Evolutionary conservation across 35 echinoderm and acorn worm species (phyloP).

Genomic region (Strongylocentrotus purpuratus): DNA sequence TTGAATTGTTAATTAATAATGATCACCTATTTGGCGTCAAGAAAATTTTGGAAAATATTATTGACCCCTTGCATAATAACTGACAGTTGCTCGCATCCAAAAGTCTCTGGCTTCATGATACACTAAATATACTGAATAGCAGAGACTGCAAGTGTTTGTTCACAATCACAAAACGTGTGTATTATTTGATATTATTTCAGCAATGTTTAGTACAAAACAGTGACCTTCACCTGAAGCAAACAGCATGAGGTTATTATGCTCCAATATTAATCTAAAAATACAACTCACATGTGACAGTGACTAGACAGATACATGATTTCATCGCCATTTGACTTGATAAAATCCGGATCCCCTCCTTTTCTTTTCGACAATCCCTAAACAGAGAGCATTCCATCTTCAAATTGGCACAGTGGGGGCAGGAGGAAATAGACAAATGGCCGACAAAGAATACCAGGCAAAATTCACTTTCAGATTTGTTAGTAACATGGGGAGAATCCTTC

Average conservation of each 20-base stretch:
- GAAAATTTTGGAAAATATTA: too few species aligned
- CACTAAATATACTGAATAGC: too few species aligned
- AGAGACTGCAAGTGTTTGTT: not conserved
- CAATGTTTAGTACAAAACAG: not conserved
- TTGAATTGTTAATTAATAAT: too few species aligned
- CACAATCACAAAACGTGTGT: not conserved
- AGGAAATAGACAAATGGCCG: slow-evolving; percentile 22
- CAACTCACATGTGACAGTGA: not conserved
- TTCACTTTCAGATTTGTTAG: not conserved
- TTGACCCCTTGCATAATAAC: too few species aligned
- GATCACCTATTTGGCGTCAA: too few species aligned
- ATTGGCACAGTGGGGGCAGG: slow-evolving; percentile 11
- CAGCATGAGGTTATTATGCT: not conserved
- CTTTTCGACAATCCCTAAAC: not conserved
- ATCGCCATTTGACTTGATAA: not conserved
- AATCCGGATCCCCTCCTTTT: not conserved
- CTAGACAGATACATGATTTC: not conserved
- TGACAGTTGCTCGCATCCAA: too few species aligned
- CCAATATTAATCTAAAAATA: not conserved
- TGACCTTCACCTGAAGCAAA: not conserved
- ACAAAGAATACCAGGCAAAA: slow-evolving; percentile 10
- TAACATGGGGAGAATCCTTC: not conserved
- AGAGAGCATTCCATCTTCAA: slow-evolving; percentile 11
- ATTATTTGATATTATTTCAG: not conserved
- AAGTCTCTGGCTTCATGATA: too few species aligned